Conservation (phyloP, 2,888 invertebrate genomes). For the Zaprionus bogoriensis region DNA sequence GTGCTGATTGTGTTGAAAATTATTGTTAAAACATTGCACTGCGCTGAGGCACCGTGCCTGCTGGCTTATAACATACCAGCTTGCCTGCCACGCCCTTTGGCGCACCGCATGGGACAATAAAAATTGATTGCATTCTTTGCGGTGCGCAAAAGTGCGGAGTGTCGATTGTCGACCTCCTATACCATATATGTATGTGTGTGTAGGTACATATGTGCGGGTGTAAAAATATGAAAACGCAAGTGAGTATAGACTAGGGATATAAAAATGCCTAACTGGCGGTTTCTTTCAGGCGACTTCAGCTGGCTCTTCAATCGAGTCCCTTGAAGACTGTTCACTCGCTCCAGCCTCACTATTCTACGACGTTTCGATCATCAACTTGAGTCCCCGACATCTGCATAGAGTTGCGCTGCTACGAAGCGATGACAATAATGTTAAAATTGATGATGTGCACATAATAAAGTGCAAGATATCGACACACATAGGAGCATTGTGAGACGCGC, state of each 20-base stretch:
- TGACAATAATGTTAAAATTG: slow-evolving; percentile 73
- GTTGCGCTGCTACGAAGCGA: slow-evolving; percentile 33
- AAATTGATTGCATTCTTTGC: slow-evolving; percentile 73
- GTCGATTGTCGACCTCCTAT: too few relatives aligned
- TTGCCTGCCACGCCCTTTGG: slow-evolving; percentile 18
- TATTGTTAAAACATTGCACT: slow-evolving; percentile 70
- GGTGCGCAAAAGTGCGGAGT: slow-evolving; percentile 62
- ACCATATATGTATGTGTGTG: too few relatives aligned
- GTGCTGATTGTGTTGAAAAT: slow-evolving; percentile 77
- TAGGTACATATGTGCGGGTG: slow-evolving; percentile 50
- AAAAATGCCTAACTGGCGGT: neutral
- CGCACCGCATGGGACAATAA: slow-evolving; percentile 65
- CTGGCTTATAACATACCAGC: too few relatives aligned
- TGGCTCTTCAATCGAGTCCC: too few relatives aligned
- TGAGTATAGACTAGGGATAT: neutral
- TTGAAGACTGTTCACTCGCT: too few relatives aligned
- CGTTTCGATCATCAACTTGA: too few relatives aligned
- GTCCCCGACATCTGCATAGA: slow-evolving; percentile 28
- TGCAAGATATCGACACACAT: slow-evolving; percentile 77
- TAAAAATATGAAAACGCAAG: neutral
- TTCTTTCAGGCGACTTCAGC: too few relatives aligned
- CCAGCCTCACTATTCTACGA: too few relatives aligned
- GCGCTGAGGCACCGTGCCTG: too few relatives aligned
- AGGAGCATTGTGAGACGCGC: slow-evolving; percentile 55
- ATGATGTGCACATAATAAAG: slow-evolving; percentile 80